Base-by-base conservation (phyloP, 2,797 vertebrate genomes). In the Malacoraja senta region DNA sequence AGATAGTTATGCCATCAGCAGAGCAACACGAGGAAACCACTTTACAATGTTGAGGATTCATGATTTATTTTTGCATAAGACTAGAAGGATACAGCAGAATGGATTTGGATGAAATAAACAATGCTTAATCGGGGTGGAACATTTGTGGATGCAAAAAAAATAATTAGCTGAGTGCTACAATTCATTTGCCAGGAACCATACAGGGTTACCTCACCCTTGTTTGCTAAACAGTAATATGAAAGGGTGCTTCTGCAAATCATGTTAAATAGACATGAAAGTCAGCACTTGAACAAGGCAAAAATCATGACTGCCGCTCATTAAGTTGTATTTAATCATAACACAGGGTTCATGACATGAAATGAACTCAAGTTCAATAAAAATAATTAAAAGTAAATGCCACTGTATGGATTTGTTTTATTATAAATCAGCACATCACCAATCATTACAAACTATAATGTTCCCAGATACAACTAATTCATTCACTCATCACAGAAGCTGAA, bases 321-420 rank as follows among this genome's bases (percentile, higher is more conserved):
- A 96, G 97, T 97, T 97, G 96, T 96, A 95, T 95, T 97, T 96
- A 96, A 97, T 98, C 97, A 97, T 97, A 97, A 97, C 96, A 95
- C 95, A 95, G 94, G 96, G 96, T 97, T 97, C 96, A 97, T 97
- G 97, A 96, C 96, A 96, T 97, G 96, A 97, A 98, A 98, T 94
- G 96, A 97, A 96, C 96, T 95, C 95, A 94, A 91, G 97, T 96
- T 98, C 97, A 97, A 97, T 98, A 97, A 97, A 98, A 97, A 96
- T 97, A 98, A 98, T 98, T 97, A 98, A 98, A 98, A 97, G 96
- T 97, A 98, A 98, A 98, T 96, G 97, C 96, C 95, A 96, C 96
- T 94, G 93, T 96, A 97, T 96, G 94, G 97, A 97, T 97, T 97
- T 65, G 97, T 96, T 96, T 97, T 13, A 96, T 96, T 97, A 97